Conservation (phyloP, 2,888 invertebrate species). For the Heliconius cydno region DNA sequence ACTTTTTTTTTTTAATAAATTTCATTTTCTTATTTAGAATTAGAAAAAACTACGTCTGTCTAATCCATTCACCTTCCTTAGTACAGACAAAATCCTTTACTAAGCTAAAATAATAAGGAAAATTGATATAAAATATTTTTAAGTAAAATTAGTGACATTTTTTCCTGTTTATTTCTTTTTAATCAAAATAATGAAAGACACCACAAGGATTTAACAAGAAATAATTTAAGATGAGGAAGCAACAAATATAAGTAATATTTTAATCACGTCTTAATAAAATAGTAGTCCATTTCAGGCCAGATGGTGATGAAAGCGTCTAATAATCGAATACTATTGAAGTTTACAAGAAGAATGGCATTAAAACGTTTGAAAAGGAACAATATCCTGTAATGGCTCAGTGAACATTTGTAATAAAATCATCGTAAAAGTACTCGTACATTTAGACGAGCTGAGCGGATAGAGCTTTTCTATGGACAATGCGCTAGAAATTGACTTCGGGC, state of each 20-base stretch:
- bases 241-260: neutral
- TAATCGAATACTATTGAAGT: slow-evolving; percentile 32
- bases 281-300: slow-evolving; percentile 3
- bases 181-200: neutral
- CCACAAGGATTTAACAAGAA: neutral
- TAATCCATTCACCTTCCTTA: too few relatives aligned
- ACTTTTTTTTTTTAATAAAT: too few relatives aligned
- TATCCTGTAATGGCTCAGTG: slow-evolving; percentile 25
- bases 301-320: slow-evolving; percentile 14
- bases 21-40: too few relatives aligned
- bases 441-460: slow-evolving; percentile 36
- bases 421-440: slow-evolving; percentile 35
- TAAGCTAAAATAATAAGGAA: too few relatives aligned
- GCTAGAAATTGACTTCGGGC: slow-evolving; percentile 75
- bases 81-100: too few relatives aligned
- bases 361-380: slow-evolving; percentile 35
- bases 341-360: slow-evolving; percentile 31
- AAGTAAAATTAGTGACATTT: too few relatives aligned
- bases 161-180: too few relatives aligned
- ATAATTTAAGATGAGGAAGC: neutral
- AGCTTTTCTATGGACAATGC: slow-evolving; percentile 63
- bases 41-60: too few relatives aligned
- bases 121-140: too few relatives aligned
- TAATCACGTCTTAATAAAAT: slow-evolving; percentile 7
- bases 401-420: slow-evolving; percentile 41